A percentile compares a stretch with the other conserved stretches of the same genome.
Conservation (phyloP, 2,888 invertebrate species). For the Troglohyphantes excavatus region DNA sequence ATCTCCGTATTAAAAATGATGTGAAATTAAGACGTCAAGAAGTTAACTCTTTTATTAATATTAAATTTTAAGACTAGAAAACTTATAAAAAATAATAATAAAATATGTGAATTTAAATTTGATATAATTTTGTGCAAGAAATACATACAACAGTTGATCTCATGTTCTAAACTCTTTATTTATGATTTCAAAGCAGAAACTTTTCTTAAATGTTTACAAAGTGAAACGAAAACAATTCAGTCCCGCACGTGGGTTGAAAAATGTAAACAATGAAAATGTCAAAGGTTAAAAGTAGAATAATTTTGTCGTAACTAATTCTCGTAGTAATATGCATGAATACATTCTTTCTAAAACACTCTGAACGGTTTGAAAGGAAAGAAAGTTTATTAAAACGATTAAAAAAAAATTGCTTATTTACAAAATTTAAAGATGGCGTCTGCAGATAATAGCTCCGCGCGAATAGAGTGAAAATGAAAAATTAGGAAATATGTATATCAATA, state of each 20-base stretch:
- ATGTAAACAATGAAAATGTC: not conserved
- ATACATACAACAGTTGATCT: too few species aligned
- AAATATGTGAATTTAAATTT: too few species aligned
- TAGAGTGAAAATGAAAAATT: conserved; percentile 31
- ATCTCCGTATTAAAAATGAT: too few species aligned
- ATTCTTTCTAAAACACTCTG: not conserved
- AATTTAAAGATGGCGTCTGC: conserved; percentile 57
- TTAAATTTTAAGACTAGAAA: too few species aligned
- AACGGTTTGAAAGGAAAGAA: not conserved
- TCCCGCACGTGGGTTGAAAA: conserved; percentile 17
- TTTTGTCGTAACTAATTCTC: not conserved
- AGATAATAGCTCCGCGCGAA: conserved; percentile 69
- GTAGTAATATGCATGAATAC: not conserved
- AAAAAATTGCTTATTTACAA: conserved; percentile 30
- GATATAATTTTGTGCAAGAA: too few species aligned
- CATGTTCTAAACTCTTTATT: too few species aligned
- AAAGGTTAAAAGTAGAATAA: not conserved
- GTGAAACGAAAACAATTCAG: conserved; percentile 13
- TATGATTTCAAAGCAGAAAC: too few species aligned
- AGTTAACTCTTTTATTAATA: too few species aligned
- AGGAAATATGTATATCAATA: not conserved
- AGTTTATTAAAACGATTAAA: not conserved
- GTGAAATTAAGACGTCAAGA: too few species aligned
- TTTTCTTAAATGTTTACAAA: not conserved
- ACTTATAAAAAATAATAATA: too few species aligned